These are phyloP conservation scores for Crypturellus undulatus DNA, from an alignment of 2,113 vertebrate species.

Conservation along the genomic window DNA sequence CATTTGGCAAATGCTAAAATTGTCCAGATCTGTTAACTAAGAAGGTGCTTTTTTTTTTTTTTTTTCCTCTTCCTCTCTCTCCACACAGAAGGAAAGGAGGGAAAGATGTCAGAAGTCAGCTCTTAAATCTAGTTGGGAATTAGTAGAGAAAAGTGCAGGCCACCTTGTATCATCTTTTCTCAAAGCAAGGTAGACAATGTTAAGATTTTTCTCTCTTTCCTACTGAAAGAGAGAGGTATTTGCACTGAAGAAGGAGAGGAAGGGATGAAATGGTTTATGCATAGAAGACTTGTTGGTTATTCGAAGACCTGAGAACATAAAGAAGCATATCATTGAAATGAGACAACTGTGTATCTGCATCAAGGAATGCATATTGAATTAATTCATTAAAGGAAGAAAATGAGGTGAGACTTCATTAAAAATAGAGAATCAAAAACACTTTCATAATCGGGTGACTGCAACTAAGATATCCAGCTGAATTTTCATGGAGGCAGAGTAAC, in stretches of 20 bases:
- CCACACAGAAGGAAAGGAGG: background rate
- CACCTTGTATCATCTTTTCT: background rate
- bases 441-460: background rate
- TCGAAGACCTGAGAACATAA: background rate
- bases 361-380: background rate
- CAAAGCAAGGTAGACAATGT: background rate
- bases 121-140: background rate
- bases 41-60: background rate
- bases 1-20: conserved; percentile 18
- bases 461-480: background rate
- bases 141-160: background rate
- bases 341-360: conserved; percentile 35
- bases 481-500: background rate
- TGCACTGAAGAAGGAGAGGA: background rate
- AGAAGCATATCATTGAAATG: background rate
- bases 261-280: background rate
- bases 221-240: background rate
- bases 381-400: conserved; percentile 13
- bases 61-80: background rate
- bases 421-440: background rate
- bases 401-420: background rate
- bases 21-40: conserved; percentile 16
- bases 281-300: background rate
- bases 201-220: background rate
- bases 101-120: background rate